Conservation (phyloP, 2,797 vertebrate species). For the Ceryle rudis region DNA sequence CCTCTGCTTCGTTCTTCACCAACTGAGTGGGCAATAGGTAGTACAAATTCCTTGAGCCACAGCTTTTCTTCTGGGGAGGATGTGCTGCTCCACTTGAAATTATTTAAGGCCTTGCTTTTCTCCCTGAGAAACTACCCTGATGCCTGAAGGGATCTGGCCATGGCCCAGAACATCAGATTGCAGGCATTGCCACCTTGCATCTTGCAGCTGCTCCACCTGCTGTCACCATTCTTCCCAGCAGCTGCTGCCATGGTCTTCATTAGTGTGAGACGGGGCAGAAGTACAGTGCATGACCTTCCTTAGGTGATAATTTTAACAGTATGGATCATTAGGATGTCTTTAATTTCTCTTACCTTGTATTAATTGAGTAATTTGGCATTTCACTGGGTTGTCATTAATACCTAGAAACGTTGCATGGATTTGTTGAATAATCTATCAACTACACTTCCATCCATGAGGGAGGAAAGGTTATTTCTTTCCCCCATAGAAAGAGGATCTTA, state of each 20-base stretch:
- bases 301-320: background rate
- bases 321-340: background rate
- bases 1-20: too few species aligned
- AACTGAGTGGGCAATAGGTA: too few species aligned
- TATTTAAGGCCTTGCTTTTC: background rate
- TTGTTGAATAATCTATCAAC: background rate
- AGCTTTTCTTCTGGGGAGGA: background rate
- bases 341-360: background rate
- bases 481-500: background rate
- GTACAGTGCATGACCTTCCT: background rate
- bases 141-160: background rate
- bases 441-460: background rate
- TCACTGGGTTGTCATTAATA: background rate
- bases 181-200: too few species aligned
- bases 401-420: background rate
- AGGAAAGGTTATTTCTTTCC: background rate
- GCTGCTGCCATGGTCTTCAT: accelerated
- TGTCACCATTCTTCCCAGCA: accelerated
- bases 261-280: accelerated
- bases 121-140: background rate
- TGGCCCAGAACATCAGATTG: accelerated
- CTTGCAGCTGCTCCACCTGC: background rate
- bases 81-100: background rate
- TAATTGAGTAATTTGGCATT: background rate
- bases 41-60: background rate